These are phyloP conservation scores for Bolborhynchus lineola DNA, from an alignment of 2,113 vertebrate genomes.

Conservation along the genomic window DNA sequence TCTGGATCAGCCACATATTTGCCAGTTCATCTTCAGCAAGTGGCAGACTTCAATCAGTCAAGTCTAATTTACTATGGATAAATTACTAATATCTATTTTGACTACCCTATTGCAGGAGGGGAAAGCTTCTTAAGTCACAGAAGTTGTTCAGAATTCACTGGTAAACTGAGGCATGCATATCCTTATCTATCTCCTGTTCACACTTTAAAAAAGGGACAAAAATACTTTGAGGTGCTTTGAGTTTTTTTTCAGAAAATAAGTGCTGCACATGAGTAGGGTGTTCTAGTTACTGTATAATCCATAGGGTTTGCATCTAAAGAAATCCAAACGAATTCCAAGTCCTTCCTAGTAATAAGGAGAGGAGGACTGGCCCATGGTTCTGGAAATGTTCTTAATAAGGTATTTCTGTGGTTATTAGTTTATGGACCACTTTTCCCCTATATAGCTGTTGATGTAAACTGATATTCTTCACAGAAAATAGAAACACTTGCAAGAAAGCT, in stretches of 20 bases:
- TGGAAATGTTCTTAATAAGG: not conserved
- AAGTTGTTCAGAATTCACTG: not conserved
- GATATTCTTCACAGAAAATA: not conserved
- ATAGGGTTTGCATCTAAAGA: not conserved
- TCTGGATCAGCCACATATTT: not conserved
- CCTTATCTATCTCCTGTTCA: not conserved
- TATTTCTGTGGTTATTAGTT: not conserved
- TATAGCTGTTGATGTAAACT: not conserved
- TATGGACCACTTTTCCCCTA: not conserved
- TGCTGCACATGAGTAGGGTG: not conserved
- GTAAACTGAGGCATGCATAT: not conserved
- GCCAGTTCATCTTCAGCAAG: not conserved
- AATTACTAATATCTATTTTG: not conserved
- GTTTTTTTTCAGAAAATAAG: not conserved
- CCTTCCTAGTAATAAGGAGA: not conserved
- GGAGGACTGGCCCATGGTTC: not conserved
- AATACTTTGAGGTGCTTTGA: not conserved
- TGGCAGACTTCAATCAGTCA: not conserved
- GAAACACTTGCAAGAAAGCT: not conserved
- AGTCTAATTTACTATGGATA: not conserved
- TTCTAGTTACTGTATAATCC: not conserved
- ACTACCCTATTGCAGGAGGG: not conserved
- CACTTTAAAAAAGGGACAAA: not conserved
- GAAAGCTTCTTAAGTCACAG: not conserved
- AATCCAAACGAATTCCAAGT: not conserved